These are phyloP conservation scores for Otis tarda DNA, from an alignment of 2,113 vertebrate species.

Conservation along the genomic window DNA sequence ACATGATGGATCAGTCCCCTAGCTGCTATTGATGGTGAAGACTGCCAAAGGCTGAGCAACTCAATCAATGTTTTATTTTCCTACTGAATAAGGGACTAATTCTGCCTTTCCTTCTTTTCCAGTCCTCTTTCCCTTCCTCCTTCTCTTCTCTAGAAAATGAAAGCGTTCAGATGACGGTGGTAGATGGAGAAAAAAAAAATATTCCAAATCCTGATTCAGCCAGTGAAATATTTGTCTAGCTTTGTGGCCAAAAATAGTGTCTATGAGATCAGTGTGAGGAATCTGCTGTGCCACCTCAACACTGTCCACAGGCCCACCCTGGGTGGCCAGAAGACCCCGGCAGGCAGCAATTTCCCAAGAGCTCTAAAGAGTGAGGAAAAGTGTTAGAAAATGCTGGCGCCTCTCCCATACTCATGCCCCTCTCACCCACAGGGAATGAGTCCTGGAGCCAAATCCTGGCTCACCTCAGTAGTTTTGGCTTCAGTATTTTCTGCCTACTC, in stretches of 20 bases:
- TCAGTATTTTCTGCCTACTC: not conserved
- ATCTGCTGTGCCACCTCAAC: constrained; percentile 21
- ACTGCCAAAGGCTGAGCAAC: not conserved
- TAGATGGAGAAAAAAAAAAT: not conserved
- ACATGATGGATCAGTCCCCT: not conserved
- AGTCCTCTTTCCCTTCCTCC: not conserved
- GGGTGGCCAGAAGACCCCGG: not conserved
- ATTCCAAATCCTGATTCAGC: not conserved
- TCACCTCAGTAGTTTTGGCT: not conserved
- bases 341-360: not conserved
- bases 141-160: constrained; percentile 17
- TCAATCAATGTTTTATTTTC: not conserved
- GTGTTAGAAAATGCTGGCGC: not conserved
- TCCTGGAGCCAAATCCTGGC: not conserved
- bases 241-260: not conserved
- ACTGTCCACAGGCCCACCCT: constrained; percentile 18
- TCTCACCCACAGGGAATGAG: not conserved
- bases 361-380: not conserved
- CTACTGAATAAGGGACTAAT: not conserved
- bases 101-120: not conserved
- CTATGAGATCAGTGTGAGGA: not conserved
- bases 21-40: not conserved
- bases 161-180: not conserved
- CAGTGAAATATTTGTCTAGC: not conserved
- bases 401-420: not conserved